Evolutionary conservation across 2,888 invertebrate genomes (phyloP).

Genomic region (Acleris holmiana): DNA sequence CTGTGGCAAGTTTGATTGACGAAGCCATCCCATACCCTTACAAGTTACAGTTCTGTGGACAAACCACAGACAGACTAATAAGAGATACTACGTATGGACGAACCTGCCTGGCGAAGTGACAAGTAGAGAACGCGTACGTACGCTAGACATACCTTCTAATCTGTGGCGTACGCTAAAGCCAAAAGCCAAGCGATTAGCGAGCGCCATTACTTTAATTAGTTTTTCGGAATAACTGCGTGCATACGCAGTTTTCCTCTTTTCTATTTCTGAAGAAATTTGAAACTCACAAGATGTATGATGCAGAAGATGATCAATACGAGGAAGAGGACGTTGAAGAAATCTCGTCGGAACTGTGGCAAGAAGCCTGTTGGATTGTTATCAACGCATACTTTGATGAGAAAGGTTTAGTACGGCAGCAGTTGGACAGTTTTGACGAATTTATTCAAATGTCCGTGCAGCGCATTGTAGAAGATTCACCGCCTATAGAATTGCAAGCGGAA

Average conservation of each 20-base stretch:
- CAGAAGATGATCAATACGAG: slow-evolving; percentile 87
- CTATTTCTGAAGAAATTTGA: slow-evolving; percentile 21
- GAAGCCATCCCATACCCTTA: too few species aligned
- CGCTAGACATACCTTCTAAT: too few species aligned
- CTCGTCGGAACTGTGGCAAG: slow-evolving; percentile 99
- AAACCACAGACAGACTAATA: too few species aligned
- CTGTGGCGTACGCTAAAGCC: too few species aligned
- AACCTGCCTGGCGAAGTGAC: too few species aligned
- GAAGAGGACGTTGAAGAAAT: slow-evolving; percentile 97
- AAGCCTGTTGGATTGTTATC: slow-evolving; percentile 99
- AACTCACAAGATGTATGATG: slow-evolving; percentile 70
- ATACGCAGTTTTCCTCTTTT: slow-evolving; percentile 13
- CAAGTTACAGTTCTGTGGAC: too few species aligned
- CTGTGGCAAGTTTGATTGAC: too few species aligned
- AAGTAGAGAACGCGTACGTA: too few species aligned
- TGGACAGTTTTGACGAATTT: slow-evolving; percentile 99
- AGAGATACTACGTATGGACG: too few species aligned
- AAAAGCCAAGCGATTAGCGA: background rate
- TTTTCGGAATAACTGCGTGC: slow-evolving; percentile 18
- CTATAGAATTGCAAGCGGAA: slow-evolving; percentile 98
- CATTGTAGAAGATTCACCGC: slow-evolving; percentile 99
- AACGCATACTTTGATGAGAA: slow-evolving; percentile 99
- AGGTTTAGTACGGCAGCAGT: slow-evolving; percentile 98
- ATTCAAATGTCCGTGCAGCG: slow-evolving; percentile 99
- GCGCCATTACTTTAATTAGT: background rate